These are phyloP conservation scores for Arnoldichthys spilopterus DNA, from an alignment of 2,797 vertebrate species.

Conservation along the genomic window DNA sequence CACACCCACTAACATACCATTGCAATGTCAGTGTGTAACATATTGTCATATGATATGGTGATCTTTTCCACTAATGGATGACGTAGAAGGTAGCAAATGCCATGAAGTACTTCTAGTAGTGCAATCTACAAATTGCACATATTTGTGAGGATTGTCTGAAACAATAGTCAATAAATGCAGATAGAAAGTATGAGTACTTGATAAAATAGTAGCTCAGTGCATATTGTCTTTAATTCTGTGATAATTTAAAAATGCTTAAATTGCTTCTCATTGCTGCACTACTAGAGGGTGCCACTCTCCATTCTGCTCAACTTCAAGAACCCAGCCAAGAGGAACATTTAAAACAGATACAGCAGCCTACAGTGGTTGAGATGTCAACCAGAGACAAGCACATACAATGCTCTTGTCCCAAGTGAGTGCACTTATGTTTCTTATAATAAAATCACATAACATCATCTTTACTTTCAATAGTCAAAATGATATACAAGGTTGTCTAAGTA, in stretches of 20 bases:
- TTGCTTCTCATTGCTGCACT: background rate
- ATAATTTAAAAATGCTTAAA: background rate
- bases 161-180: no score
- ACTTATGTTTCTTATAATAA: background rate
- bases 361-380: constrained; percentile 47
- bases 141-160: no score
- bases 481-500: background rate
- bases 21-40: no score
- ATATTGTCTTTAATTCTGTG: background rate
- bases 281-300: constrained; percentile 22
- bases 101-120: no score
- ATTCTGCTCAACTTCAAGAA: constrained; percentile 1
- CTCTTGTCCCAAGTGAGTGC: constrained; percentile 74
- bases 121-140: no score
- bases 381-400: constrained; percentile 60
- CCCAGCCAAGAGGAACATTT: background rate
- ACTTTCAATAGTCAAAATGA: background rate
- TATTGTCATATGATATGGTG: no score
- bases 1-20: no score
- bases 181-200: no score
- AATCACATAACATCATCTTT: background rate
- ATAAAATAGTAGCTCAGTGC: background rate
- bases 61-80: no score
- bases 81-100: no score
- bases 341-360: constrained; percentile 15